A percentile compares a stretch with the other conserved stretches of the same genome.
These are phyloP conservation scores for Catharus ustulatus DNA, from an alignment of 2,797 vertebrate genomes.

Conservation along the genomic window DNA sequence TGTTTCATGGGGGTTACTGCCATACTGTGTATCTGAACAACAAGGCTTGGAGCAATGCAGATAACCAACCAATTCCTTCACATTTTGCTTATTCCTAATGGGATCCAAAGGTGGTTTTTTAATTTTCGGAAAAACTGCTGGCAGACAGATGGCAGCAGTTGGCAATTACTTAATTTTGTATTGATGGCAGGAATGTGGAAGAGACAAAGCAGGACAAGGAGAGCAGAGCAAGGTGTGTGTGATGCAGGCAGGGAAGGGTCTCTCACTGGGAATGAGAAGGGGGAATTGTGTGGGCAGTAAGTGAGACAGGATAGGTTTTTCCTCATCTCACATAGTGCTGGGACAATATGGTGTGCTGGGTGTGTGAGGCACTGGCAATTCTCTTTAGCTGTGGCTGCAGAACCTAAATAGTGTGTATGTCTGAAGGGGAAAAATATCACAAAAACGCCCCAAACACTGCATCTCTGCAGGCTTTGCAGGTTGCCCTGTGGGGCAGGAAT, in stretches of 20 bases:
- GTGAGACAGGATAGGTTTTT: neutral
- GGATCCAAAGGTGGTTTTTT: neutral
- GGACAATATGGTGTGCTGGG: neutral
- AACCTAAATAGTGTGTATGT: accelerated
- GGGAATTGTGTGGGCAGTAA: accelerated
- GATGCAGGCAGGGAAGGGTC: accelerated
- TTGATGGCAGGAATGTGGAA: neutral
- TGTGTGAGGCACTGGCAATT: no score
- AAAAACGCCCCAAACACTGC: accelerated
- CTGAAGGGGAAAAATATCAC: neutral
- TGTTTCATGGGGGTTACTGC: accelerated
- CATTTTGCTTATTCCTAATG: neutral
- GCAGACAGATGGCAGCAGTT: neutral
- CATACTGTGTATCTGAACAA: neutral
- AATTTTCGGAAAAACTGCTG: neutral
- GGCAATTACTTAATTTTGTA: neutral
- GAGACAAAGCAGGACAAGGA: neutral
- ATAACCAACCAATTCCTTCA: neutral
- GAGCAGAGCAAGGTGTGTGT: accelerated
- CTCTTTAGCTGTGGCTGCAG: neutral
- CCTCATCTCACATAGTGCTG: accelerated
- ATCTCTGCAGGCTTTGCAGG: neutral
- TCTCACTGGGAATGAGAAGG: accelerated
- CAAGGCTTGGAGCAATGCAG: neutral
- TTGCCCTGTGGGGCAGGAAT: neutral